Evolutionary conservation across 2,888 invertebrate species (phyloP).

Genomic region (Agriopis marginaria): DNA sequence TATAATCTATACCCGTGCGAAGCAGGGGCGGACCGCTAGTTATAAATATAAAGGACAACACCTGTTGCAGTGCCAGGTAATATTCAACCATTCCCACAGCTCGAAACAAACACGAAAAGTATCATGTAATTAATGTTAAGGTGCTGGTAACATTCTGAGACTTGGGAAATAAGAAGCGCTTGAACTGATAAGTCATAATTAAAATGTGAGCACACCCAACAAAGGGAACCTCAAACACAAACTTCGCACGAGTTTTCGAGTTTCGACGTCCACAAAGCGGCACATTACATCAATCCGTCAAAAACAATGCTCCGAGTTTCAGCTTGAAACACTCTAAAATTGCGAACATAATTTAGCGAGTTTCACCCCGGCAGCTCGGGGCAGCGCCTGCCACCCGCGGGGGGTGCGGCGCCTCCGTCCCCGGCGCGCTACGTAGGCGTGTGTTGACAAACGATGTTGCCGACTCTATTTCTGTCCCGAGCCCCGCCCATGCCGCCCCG

Average conservation of each 20-base stretch:
- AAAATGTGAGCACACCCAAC: slow-evolving; percentile 6
- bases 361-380: slow-evolving; percentile 44
- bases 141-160: background rate
- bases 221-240: slow-evolving; percentile 22
- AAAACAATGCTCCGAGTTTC: slow-evolving; percentile 47
- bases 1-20: no score
- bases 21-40: no score
- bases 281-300: slow-evolving; percentile 39
- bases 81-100: slow-evolving; percentile 1
- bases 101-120: background rate
- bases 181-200: slow-evolving; percentile 5
- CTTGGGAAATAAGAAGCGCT: background rate
- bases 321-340: slow-evolving; percentile 48
- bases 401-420: slow-evolving; percentile 19
- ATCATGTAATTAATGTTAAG: no score
- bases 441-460: slow-evolving; percentile 83
- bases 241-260: slow-evolving; percentile 24
- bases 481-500: slow-evolving; percentile 62
- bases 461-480: slow-evolving; percentile 73
- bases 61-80: background rate
- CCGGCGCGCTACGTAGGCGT: slow-evolving; percentile 73
- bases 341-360: slow-evolving; percentile 53
- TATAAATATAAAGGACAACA: background rate
- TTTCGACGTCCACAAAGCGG: slow-evolving; percentile 32
- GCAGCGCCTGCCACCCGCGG: slow-evolving; percentile 33